Evolutionary conservation across 1,140 invertebrate genomes (phyloP).

Genomic region (Parasteatoda tepidariorum): DNA sequence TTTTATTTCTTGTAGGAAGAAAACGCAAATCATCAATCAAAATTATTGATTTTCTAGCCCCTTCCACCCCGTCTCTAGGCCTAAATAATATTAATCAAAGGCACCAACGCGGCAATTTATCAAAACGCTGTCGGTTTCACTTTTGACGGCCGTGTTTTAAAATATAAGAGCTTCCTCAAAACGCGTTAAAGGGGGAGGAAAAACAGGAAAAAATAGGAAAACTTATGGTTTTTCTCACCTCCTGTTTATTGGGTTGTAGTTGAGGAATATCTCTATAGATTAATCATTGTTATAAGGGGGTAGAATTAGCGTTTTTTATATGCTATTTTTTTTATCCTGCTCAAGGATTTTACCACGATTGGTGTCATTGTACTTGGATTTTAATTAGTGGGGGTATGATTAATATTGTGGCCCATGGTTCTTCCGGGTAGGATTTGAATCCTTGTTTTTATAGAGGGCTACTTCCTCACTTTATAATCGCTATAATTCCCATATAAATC

Average conservation of each 20-base stretch:
- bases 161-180: neutral
- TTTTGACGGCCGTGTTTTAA: conserved; percentile 18
- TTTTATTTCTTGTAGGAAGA: neutral
- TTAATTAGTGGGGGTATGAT: conserved; percentile 1
- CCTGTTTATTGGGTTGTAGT: conserved; percentile 19
- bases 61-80: neutral
- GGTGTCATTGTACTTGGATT: neutral
- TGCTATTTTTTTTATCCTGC: neutral
- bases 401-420: neutral
- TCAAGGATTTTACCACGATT: neutral
- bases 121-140: neutral
- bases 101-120: conserved; percentile 1
- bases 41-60: conserved; percentile 22
- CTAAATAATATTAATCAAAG: conserved; percentile 36
- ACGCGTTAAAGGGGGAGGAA: neutral
- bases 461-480: too few species aligned
- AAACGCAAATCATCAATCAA: conserved; percentile 5
- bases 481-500: too few species aligned
- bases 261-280: neutral
- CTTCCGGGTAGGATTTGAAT: too few species aligned
- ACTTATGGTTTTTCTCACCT: neutral
- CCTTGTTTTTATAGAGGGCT: too few species aligned
- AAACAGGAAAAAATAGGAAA: neutral
- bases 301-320: neutral
- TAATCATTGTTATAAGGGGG: neutral